Evolutionary conservation across 2,797 vertebrate species (phyloP).

Genomic region (Tympanoctomys barrerae): DNA sequence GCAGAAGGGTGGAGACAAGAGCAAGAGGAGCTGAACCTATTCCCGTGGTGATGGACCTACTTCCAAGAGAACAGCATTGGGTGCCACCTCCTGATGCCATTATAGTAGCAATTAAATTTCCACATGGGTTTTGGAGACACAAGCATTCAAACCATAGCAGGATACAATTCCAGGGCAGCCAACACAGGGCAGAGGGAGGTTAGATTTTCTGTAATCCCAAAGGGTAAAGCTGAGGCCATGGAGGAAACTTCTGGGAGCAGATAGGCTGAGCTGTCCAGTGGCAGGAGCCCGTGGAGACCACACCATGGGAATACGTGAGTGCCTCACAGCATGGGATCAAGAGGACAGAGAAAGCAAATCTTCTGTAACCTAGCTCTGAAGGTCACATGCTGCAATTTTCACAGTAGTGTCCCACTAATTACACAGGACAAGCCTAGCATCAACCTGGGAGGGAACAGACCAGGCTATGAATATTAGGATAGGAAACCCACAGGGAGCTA

Average conservation of each 20-base stretch:
- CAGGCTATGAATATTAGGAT: neutral
- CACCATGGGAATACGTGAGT: neutral
- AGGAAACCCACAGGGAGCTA: neutral
- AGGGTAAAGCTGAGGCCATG: neutral
- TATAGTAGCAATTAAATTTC: neutral
- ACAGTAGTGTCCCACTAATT: neutral
- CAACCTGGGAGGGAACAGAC: neutral
- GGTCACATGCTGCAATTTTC: neutral
- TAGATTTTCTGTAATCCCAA: neutral
- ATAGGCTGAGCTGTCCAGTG: neutral
- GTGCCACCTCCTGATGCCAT: neutral
- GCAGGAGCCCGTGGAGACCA: neutral
- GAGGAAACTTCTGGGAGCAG: neutral
- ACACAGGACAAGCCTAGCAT: neutral
- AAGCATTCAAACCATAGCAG: neutral
- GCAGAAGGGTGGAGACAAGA: neutral
- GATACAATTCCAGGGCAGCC: neutral
- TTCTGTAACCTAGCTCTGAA: neutral
- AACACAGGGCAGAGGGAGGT: neutral
- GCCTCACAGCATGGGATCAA: neutral
- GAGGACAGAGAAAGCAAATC: neutral
- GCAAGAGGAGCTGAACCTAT: neutral
- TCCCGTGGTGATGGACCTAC: neutral
- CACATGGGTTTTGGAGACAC: neutral
- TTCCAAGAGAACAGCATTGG: neutral